Evolutionary conservation across 1,140 invertebrate genomes (phyloP).

Genomic region (Heliothis subflexa): DNA sequence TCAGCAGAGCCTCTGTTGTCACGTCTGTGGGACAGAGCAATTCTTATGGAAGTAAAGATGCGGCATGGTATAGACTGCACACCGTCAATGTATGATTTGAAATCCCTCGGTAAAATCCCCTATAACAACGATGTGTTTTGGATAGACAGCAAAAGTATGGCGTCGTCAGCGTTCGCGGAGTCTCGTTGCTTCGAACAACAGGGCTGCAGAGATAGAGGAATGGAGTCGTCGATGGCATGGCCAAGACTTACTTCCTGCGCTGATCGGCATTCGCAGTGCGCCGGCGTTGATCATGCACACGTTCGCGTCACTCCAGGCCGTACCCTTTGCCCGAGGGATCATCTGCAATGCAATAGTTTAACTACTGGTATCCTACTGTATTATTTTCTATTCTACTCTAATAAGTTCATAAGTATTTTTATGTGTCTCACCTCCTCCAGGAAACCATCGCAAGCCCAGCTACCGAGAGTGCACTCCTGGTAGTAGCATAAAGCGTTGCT

Average conservation of each 20-base stretch:
- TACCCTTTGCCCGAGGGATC: slow-evolving; percentile 68
- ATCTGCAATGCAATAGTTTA: slow-evolving; percentile 55
- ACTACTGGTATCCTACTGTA: too few species aligned
- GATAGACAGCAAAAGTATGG: too few species aligned
- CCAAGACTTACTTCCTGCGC: slow-evolving; percentile 78
- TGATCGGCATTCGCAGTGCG: slow-evolving; percentile 88
- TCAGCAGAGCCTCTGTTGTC: slow-evolving; percentile 89
- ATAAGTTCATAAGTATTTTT: not conserved
- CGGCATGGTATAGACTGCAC: not conserved
- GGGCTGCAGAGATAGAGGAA: too few species aligned
- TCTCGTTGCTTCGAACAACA: too few species aligned
- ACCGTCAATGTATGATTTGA: too few species aligned
- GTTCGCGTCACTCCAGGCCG: slow-evolving; percentile 89
- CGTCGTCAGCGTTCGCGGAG: too few species aligned
- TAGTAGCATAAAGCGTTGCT: slow-evolving; percentile 86
- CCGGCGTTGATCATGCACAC: slow-evolving; percentile 91
- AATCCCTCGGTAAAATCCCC: too few species aligned
- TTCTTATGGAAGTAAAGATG: too few species aligned
- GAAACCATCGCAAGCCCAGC: slow-evolving; percentile 90
- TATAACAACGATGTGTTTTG: too few species aligned
- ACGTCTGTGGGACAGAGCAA: slow-evolving; percentile 80
- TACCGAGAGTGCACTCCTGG: slow-evolving; percentile 92
- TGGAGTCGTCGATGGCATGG: too few species aligned
- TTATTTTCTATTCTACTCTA: too few species aligned
- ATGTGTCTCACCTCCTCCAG: slow-evolving; percentile 85